Evolutionary conservation across 2,113 vertebrate genomes (phyloP).

Genomic region (Eretmochelys imbricata): DNA sequence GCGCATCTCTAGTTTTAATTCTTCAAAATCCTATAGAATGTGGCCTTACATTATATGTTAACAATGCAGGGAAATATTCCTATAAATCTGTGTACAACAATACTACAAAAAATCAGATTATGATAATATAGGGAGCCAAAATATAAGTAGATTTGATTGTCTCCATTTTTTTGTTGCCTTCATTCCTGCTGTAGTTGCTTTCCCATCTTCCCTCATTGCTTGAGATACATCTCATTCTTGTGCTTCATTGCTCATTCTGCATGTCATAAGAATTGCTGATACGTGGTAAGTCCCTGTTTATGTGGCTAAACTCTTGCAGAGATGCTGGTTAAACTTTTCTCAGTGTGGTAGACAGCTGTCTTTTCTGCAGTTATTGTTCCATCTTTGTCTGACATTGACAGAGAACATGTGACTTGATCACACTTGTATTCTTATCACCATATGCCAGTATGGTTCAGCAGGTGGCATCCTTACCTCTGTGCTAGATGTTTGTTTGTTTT

Average conservation of each 20-base stretch:
- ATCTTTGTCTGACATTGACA: background rate
- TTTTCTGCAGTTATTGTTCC: background rate
- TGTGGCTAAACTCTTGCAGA: background rate
- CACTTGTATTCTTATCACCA: rapidly evolving
- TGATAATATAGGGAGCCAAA: background rate
- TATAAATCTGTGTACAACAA: background rate
- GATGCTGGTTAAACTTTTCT: background rate
- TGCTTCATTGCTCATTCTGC: background rate
- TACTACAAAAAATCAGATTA: background rate
- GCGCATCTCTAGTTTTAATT: background rate
- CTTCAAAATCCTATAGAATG: background rate
- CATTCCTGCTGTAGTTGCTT: constrained; percentile 9
- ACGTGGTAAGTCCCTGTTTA: rapidly evolving
- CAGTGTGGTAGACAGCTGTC: background rate
- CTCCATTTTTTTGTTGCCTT: background rate
- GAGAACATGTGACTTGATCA: background rate
- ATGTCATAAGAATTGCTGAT: background rate
- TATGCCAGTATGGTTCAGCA: background rate
- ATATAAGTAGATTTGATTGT: background rate
- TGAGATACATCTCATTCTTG: background rate
- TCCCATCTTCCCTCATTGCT: background rate
- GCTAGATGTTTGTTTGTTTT: background rate
- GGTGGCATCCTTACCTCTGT: background rate
- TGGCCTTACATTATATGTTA: background rate
- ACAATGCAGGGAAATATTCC: background rate